phyloP scores from a whole-genome alignment of 2,888 invertebrate species.

The Agrotis exclamationis region DNA sequence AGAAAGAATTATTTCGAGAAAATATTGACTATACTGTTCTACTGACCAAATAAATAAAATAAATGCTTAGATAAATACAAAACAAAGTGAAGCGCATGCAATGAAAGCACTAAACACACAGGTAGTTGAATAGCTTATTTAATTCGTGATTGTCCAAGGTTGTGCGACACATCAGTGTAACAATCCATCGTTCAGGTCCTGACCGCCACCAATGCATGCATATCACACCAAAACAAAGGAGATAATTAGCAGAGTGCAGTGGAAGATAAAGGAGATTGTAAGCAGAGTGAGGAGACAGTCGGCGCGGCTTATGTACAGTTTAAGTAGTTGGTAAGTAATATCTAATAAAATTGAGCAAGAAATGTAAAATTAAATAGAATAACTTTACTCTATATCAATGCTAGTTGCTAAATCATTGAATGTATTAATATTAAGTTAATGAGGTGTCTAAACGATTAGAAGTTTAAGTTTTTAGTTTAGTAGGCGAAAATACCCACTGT shows the following conservation, averaged over 20 bases:
- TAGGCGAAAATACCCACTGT: neutral
- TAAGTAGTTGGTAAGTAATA: slow-evolving; percentile 18
- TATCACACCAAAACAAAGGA: slow-evolving; percentile 84
- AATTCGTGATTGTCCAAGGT: slow-evolving; percentile 64
- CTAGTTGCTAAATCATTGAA: too few species aligned
- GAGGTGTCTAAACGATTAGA: neutral
- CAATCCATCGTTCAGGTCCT: slow-evolving; percentile 90
- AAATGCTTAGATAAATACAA: slow-evolving; percentile 36
- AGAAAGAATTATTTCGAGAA: slow-evolving; percentile 13
- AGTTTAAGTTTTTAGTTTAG: neutral
- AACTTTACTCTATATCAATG: neutral
- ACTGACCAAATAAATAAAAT: slow-evolving; percentile 40
- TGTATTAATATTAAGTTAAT: slow-evolving; percentile 1
- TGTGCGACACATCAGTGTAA: slow-evolving; percentile 83
- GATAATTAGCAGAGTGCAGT: slow-evolving; percentile 83
- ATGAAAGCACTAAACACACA: slow-evolving; percentile 62
- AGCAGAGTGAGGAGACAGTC: slow-evolving; percentile 41
- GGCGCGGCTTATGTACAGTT: slow-evolving; percentile 38
- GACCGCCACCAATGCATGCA: slow-evolving; percentile 87
- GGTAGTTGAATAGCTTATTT: slow-evolving; percentile 64
- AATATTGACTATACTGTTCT: slow-evolving; percentile 18
- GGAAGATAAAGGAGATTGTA: slow-evolving; percentile 54
- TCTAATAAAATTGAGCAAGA: slow-evolving; percentile 50
- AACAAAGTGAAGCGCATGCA: slow-evolving; percentile 62
- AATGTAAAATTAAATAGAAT: slow-evolving; percentile 17